Conservation (phyloP, 2,113 vertebrate genomes). For the Noturus placidus region DNA sequence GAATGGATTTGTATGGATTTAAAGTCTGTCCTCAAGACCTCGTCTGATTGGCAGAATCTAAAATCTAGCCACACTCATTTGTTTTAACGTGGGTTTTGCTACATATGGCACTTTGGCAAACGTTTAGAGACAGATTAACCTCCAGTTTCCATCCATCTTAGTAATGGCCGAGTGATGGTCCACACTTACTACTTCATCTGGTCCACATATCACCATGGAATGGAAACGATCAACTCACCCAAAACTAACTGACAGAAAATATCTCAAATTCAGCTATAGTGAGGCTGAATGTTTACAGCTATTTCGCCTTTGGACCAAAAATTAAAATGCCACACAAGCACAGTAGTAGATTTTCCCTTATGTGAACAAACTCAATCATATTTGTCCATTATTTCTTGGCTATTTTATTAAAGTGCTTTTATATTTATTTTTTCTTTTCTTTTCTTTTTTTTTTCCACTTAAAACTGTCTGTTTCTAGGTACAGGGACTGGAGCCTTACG, state of each 20-base stretch:
- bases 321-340: background rate
- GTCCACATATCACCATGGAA: background rate
- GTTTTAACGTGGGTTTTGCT: too few species aligned
- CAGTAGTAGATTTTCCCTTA: background rate
- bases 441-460: background rate
- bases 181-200: background rate
- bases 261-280: background rate
- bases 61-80: too few species aligned
- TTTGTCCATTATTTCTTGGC: too few species aligned
- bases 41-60: too few species aligned
- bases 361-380: background rate
- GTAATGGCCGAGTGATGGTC: background rate
- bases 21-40: too few species aligned
- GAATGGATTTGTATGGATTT: too few species aligned
- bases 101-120: too few species aligned
- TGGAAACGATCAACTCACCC: background rate
- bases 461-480: background rate
- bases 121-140: too few species aligned
- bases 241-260: background rate
- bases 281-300: background rate
- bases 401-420: background rate
- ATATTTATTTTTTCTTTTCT: background rate
- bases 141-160: too few species aligned
- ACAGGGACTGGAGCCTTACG: too few species aligned
- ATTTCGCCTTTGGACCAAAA: background rate